These are phyloP conservation scores for Nomada fabriciana DNA, from an alignment of 2,888 invertebrate species.

Conservation along the genomic window DNA sequence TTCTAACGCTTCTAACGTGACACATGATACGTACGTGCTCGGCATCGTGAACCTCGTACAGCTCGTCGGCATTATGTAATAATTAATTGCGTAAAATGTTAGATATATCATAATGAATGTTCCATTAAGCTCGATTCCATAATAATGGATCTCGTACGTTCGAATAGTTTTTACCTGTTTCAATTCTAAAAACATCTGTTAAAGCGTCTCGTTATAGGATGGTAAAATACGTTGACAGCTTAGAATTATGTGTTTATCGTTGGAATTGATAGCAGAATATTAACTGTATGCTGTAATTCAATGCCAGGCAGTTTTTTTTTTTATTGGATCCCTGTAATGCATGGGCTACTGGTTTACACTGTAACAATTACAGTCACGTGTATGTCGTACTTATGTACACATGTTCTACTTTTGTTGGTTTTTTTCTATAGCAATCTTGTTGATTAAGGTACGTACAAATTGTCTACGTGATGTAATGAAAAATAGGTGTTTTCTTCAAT, in stretches of 20 bases:
- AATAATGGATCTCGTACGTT: background rate
- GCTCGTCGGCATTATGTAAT: conserved; percentile 41
- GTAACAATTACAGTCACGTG: too few species aligned
- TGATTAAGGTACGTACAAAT: too few species aligned
- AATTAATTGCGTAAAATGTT: conserved; percentile 35
- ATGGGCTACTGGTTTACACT: too few species aligned
- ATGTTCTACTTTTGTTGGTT: too few species aligned
- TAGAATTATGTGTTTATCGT: background rate
- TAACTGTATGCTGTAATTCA: background rate
- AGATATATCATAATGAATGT: background rate
- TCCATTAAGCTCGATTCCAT: background rate
- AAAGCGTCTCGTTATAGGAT: background rate
- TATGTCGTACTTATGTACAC: too few species aligned
- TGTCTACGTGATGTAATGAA: too few species aligned
- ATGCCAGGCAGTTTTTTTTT: conserved; percentile 5
- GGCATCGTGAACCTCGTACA: conserved; percentile 29
- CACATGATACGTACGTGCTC: conserved; percentile 45
- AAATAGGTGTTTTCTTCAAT: too few species aligned
- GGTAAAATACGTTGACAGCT: background rate
- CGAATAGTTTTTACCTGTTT: too few species aligned
- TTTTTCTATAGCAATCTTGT: too few species aligned
- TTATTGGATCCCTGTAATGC: background rate
- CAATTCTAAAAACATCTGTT: too few species aligned
- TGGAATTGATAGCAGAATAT: background rate
- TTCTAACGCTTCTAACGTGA: conserved; percentile 70